These are phyloP conservation scores for Masnerella sp. DNA, from an alignment of 2,888 invertebrate species.

Conservation along the genomic window DNA sequence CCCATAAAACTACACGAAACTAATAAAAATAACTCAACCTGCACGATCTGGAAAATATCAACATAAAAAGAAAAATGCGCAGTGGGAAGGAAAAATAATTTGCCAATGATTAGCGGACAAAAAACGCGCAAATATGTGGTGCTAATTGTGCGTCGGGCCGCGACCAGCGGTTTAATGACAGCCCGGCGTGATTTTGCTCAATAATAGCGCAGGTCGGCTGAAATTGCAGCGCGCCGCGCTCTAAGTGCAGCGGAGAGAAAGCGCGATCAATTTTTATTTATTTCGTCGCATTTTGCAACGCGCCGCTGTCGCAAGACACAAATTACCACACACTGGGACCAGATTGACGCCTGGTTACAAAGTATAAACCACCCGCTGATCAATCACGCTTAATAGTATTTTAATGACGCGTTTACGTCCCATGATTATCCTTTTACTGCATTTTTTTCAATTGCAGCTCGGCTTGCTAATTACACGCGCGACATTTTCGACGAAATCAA, in stretches of 20 bases:
- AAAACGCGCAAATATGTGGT: constrained; percentile 11
- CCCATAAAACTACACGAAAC: no score
- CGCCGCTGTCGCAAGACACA: constrained; percentile 43
- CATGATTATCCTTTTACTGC: no score
- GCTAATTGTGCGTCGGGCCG: constrained; percentile 1
- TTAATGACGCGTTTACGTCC: constrained; percentile 12
- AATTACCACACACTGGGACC: constrained; percentile 37
- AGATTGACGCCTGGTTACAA: constrained; percentile 17
- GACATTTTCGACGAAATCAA: no score
- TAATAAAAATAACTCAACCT: no score
- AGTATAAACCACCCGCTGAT: constrained; percentile 22
- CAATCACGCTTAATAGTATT: constrained; percentile 13
- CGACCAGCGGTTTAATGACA: constrained; percentile 22
- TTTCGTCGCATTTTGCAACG: constrained; percentile 52
- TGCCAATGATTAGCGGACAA: neutral
- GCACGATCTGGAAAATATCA: no score
- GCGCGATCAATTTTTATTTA: constrained; percentile 40
- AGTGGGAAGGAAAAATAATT: no score
- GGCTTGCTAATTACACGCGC: no score
- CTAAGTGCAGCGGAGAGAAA: constrained; percentile 27
- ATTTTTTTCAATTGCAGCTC: no score
- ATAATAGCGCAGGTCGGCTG: constrained; percentile 13
- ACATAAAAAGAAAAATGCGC: no score
- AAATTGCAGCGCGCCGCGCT: constrained; percentile 15
- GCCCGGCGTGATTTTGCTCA: neutral